Base-by-base conservation (phyloP, 2,888 invertebrate species). In the Volucella inanis region DNA sequence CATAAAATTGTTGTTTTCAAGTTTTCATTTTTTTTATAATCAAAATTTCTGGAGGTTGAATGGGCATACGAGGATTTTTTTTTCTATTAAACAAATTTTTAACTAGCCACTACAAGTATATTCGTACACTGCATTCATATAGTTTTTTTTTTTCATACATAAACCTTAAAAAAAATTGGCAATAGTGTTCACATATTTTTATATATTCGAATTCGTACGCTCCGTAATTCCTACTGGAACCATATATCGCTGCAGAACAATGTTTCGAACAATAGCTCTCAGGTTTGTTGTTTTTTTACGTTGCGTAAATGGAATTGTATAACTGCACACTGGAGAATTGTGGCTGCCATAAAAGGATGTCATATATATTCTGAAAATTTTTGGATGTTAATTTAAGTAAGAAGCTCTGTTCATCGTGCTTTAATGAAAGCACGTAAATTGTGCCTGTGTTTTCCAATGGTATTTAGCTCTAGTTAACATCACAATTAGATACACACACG, bases 1-100 rank as follows among this genome's bases (percentile, higher is more conserved):
- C 31, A 77, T 70, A 77, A 77, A 77, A 70, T 55, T 70, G 50
- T 14, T n/a, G 49, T 62, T 18, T 18, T 18, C 70, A 77, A 77
- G 49, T 49, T 70, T 70, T 62, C 55, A 62, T 4, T 31, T 31
- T 31, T 31, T 31, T 31, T 31, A 6, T 31, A 31, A 6, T 31
- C 31, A 31, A 31, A 31, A 6, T 31, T 31, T 31, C 6, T 31
- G 31, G 6, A 31, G 31, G 6, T 31, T 4, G 4, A 31, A 31
- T 31, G 6, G 6, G 31, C 4, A 31, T 31, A 31, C 6, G 6
- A 31, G n/a, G 4, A 70, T 14, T 71, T 3, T 22, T n/a, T n/a
- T 47, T 62, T 59, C 3, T 54, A 38, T 4, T 31, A 0, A 31
- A 31, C 31, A 31, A 31, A 6, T 52, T 15, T 72, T 50, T 3